Evolutionary conservation across 2,888 invertebrate species (phyloP), one percentile per base, ranked within the genome.

Genomic region (Drosophila longiperda): DNA sequence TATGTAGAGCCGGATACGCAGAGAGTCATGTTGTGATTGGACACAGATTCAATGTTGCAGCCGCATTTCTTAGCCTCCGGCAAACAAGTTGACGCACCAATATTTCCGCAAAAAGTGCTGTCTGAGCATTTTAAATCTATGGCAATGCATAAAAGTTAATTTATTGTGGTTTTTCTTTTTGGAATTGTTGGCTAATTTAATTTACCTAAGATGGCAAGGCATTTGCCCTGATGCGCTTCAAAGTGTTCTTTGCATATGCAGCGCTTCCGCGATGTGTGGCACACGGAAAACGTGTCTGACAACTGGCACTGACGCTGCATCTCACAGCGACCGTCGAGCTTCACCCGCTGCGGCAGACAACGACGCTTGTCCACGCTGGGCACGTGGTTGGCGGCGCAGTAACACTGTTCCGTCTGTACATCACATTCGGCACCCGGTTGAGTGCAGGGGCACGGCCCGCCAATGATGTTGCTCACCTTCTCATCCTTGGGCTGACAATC

Each of bases 351-450:
- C 20, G 78, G 66, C 33, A 93, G 65, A 61, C 92, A 92, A 29
- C 93, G 89, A 38, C 92, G 83, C 8, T 75, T 84, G 66, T 92
- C 93, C 1, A 9, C 66, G 59, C 92, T 92, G 40, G 91, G 85
- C 17, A 90, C 52, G 52, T 78, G 82, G 23, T 69, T 62, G 6
- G 23, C 36, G 33, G 66, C 50, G 49, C 93, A 92, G 69, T 80
- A 88, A 66, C 92, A 92, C 57, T 89, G 82, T 9, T 90, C 61
- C 53, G 78, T 54, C 20, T 62, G 6, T 3, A 6, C 7, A 54
- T 90, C 78, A 78, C 92, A 92, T 55, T 82, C 80, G 23, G 92
- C 66, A 69, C 90, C 36, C 4, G 76, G 75, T 62, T 83, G 83
- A 9, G 17, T 60, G 58, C 93, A 92, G 11, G 90, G 90, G 62